phyloP scores from a whole-genome alignment of 2,888 invertebrate genomes.

The Apeira syringaria region DNA sequence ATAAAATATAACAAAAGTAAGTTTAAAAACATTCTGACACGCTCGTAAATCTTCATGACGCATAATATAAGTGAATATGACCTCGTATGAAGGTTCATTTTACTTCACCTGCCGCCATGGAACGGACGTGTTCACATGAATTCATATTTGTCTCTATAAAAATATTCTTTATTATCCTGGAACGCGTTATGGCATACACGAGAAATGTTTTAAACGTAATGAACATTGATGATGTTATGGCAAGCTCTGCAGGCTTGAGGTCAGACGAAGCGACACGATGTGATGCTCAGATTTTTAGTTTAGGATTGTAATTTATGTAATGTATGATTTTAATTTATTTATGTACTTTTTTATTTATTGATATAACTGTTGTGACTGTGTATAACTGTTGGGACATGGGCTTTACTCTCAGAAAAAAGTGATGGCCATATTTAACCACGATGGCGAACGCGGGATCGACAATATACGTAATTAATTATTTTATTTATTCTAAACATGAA shows the following conservation, averaged over 20 bases:
- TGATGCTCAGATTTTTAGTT: no score
- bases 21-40: conserved; percentile 1
- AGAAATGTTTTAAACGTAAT: conserved; percentile 25
- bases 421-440: no score
- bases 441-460: no score
- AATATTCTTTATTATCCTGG: conserved; percentile 21
- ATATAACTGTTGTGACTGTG: no score
- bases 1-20: background rate
- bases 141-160: conserved; percentile 27
- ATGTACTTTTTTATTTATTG: no score
- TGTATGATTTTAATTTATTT: no score
- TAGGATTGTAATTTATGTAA: no score
- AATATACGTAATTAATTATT: no score
- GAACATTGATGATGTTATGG: conserved; percentile 21
- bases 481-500: no score
- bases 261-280: background rate
- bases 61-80: conserved; percentile 1
- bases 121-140: conserved; percentile 20
- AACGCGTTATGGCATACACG: conserved; percentile 18
- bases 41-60: conserved; percentile 16
- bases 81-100: conserved; percentile 14
- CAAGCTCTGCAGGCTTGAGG: background rate
- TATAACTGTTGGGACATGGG: no score
- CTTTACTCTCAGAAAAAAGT: no score
- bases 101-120: background rate